Evolutionary conservation across 2,113 vertebrate species (phyloP).

Genomic region (Oreochromis niloticus): DNA sequence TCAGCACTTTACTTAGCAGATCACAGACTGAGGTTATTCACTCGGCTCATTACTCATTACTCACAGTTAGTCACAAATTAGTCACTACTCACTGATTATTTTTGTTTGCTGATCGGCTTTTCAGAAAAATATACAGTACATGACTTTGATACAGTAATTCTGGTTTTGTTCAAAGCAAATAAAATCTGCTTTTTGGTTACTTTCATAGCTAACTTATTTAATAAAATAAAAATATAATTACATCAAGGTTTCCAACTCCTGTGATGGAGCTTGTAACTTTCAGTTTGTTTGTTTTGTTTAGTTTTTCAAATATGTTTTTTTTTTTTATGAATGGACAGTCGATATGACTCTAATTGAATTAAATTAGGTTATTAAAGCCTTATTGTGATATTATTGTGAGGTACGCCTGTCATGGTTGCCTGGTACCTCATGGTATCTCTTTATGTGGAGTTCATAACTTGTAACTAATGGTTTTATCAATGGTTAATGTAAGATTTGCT

Average conservation of each 20-base stretch:
- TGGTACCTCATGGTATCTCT: neutral
- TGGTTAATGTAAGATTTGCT: neutral
- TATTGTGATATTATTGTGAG: neutral
- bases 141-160: neutral
- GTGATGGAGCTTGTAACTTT: neutral
- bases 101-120: neutral
- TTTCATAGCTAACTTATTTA: neutral
- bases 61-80: neutral
- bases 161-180: neutral
- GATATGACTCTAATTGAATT: neutral
- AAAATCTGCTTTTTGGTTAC: neutral
- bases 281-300: neutral
- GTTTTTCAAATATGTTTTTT: neutral
- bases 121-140: neutral
- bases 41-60: neutral
- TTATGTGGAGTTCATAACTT: neutral
- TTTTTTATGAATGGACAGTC: neutral
- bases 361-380: neutral
- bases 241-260: fast-evolving
- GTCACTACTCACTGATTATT: neutral
- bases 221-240: neutral
- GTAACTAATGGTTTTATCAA: neutral
- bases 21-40: neutral
- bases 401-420: neutral
- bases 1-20: neutral